phyloP scores from a whole-genome alignment of 2,113 vertebrate species.

The Trogon surrucura region DNA sequence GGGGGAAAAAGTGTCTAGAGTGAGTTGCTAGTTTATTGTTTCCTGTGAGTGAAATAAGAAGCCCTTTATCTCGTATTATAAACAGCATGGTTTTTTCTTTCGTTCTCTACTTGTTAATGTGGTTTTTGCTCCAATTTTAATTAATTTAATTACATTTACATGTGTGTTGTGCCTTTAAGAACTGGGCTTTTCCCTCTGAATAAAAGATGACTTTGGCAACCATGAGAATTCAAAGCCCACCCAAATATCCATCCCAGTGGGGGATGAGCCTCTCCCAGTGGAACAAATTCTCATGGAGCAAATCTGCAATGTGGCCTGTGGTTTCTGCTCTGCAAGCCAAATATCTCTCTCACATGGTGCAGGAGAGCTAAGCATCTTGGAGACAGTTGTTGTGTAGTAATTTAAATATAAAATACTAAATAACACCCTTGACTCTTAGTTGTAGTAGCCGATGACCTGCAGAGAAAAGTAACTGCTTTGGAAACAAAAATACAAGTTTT shows the following conservation, averaged over 20 bases:
- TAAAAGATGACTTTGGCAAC: not conserved
- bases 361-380: not conserved
- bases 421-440: not conserved
- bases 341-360: not conserved
- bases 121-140: not conserved
- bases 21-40: not conserved
- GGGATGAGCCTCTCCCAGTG: not conserved
- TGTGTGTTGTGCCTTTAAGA: not conserved
- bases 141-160: not conserved
- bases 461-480: slow-evolving; percentile 4
- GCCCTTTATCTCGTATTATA: not conserved
- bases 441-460: not conserved
- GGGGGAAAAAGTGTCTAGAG: not conserved
- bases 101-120: not conserved
- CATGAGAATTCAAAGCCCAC: not conserved
- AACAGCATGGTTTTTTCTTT: not conserved
- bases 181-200: not conserved
- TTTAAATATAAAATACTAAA: not conserved
- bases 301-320: not conserved
- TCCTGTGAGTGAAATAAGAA: not conserved
- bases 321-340: not conserved
- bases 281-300: not conserved
- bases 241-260: not conserved
- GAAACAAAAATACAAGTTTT: not conserved
- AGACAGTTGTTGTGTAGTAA: not conserved